Conservation (phyloP, 2,113 vertebrate genomes). For the Maccullochella peelii region DNA sequence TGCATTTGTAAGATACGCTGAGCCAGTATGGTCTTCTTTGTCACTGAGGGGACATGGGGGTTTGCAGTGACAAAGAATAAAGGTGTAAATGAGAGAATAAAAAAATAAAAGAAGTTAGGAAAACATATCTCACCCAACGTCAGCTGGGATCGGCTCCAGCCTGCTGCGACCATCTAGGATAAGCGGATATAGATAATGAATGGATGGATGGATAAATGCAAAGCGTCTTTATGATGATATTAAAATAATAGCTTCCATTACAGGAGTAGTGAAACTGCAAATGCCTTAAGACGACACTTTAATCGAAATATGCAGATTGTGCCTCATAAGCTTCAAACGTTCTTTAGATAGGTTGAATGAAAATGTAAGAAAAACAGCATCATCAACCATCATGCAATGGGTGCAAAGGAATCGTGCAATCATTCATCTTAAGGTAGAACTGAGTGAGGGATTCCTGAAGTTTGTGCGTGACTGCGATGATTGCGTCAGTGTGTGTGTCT, state of each 20-base stretch:
- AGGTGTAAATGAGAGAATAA: neutral
- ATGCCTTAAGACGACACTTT: neutral
- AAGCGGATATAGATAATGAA: too few relatives aligned
- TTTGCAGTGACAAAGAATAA: neutral
- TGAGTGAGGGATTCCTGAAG: neutral
- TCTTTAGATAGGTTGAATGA: neutral
- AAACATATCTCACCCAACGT: too few relatives aligned
- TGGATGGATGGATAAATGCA: too few relatives aligned
- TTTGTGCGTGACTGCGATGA: neutral
- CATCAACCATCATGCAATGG: neutral
- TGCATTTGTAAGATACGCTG: slow-evolving; percentile 20
- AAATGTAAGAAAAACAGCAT: neutral
- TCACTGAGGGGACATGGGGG: neutral
- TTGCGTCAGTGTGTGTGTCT: neutral
- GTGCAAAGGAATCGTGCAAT: neutral
- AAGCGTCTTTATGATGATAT: slow-evolving; percentile 7
- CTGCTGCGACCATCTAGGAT: too few relatives aligned
- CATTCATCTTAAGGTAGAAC: neutral
- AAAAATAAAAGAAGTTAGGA: neutral
- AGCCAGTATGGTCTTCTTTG: slow-evolving; percentile 8
- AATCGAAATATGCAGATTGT: neutral
- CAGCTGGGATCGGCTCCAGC: too few relatives aligned
- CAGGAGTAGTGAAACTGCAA: neutral
- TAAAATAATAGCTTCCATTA: slow-evolving; percentile 7
- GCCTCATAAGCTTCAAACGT: neutral